These are phyloP conservation scores for Xylocampa areola DNA, from an alignment of 2,888 invertebrate genomes.

Conservation along the genomic window DNA sequence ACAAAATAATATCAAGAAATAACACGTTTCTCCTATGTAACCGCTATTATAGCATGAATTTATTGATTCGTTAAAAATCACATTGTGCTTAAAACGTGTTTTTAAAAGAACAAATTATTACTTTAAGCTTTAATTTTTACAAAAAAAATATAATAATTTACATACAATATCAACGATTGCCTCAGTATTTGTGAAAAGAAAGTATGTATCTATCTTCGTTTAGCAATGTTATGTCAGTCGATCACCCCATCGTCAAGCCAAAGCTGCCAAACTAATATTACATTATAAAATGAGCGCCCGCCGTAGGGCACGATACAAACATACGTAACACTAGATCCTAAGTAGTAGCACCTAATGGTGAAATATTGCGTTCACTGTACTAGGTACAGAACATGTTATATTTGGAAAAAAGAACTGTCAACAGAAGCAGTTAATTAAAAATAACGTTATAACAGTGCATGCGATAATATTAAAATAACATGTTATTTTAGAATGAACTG, in stretches of 20 bases:
- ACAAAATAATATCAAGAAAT: slow-evolving; percentile 2
- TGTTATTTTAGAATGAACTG: background rate
- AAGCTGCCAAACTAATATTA: slow-evolving; percentile 68
- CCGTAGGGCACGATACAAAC: slow-evolving; percentile 46
- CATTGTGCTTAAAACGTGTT: too few relatives aligned
- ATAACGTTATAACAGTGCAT: too few relatives aligned
- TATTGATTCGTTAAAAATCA: too few relatives aligned
- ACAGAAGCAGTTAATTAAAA: background rate
- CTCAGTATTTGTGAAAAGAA: too few relatives aligned
- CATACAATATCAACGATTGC: too few relatives aligned
- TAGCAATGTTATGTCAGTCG: slow-evolving; percentile 7
- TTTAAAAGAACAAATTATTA: too few relatives aligned
- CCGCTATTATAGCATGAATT: too few relatives aligned
- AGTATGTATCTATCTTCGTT: background rate
- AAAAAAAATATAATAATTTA: too few relatives aligned
- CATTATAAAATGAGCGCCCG: slow-evolving; percentile 52
- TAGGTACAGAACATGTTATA: slow-evolving; percentile 65
- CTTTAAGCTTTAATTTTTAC: too few relatives aligned
- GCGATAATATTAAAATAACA: too few relatives aligned
- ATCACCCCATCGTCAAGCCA: slow-evolving; percentile 47
- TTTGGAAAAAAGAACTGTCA: background rate
- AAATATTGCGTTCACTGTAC: slow-evolving; percentile 65
- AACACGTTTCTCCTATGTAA: slow-evolving; percentile 10
- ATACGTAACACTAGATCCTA: slow-evolving; percentile 73
- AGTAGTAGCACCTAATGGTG: slow-evolving; percentile 87